phyloP scores from a whole-genome alignment of 1,140 invertebrate genomes.

The Bombyx mandarina region DNA sequence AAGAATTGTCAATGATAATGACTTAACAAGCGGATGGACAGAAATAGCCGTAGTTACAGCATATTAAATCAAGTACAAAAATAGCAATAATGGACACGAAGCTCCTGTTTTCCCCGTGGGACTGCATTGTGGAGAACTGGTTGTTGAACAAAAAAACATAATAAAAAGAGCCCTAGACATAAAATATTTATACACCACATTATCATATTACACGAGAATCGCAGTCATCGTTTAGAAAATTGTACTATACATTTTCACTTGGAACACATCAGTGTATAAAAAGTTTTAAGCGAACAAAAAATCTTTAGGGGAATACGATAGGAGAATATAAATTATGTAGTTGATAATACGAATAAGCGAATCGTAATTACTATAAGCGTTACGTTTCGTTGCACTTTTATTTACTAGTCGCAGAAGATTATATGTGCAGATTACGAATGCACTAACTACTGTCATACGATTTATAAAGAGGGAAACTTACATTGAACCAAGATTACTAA shows the following conservation, averaged over 20 bases:
- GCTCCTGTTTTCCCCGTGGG: conserved; percentile 38
- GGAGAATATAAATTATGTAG: conserved; percentile 1
- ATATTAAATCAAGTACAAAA: conserved; percentile 13
- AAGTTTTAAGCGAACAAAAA: conserved; percentile 12
- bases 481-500: too few species aligned
- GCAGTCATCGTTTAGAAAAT: conserved; percentile 65
- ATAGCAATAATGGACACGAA: conserved; percentile 32
- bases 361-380: too few species aligned
- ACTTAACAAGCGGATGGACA: conserved; percentile 1
- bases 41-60: neutral
- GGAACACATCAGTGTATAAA: conserved; percentile 33
- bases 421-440: too few species aligned
- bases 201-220: conserved; percentile 69
- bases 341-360: neutral
- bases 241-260: conserved; percentile 63
- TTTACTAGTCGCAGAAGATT: too few species aligned
- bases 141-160: conserved; percentile 57
- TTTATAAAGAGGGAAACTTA: too few species aligned
- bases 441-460: too few species aligned
- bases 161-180: conserved; percentile 54
- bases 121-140: conserved; percentile 48
- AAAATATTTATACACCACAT: conserved; percentile 68
- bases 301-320: conserved; percentile 5
- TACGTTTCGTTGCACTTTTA: too few species aligned
- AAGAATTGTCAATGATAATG: too few species aligned